phyloP scores from a whole-genome alignment of 2,797 vertebrate species.

The Ceryle rudis region DNA sequence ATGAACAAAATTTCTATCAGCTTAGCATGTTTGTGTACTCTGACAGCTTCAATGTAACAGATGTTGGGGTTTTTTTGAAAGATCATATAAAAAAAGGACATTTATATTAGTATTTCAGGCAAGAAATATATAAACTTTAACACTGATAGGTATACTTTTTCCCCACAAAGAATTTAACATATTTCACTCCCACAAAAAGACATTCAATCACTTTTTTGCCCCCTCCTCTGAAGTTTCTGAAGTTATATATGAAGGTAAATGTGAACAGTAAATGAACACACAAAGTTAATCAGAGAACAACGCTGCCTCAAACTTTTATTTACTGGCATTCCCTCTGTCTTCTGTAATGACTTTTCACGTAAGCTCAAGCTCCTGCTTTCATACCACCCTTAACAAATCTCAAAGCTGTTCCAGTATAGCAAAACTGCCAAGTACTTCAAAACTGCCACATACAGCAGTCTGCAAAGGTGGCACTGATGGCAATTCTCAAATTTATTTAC shows the following conservation, averaged over 20 bases:
- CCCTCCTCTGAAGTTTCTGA: not conserved
- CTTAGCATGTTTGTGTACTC: not conserved
- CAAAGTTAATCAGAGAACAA: not conserved
- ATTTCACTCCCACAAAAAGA: not conserved
- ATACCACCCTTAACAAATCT: not conserved
- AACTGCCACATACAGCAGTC: not conserved
- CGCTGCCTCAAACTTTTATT: not conserved
- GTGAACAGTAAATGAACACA: not conserved
- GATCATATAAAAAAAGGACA: not conserved
- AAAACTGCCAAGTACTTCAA: not conserved
- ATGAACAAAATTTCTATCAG: not conserved
- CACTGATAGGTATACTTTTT: not conserved
- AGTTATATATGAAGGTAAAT: not conserved
- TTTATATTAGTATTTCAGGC: not conserved
- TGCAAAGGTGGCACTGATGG: not conserved
- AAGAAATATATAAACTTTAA: not conserved
- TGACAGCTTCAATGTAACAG: not conserved
- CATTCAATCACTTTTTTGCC: not conserved
- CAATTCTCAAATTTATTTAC: not conserved
- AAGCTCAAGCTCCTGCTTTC: not conserved
- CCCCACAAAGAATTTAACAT: rapidly evolving
- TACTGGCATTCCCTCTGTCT: not conserved
- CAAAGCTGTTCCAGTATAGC: not conserved
- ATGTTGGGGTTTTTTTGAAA: not conserved
- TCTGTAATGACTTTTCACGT: not conserved